Evolutionary conservation across 2,113 vertebrate genomes (phyloP), one percentile per base, ranked within the genome.

Genomic region (Cyanistes caeruleus): DNA sequence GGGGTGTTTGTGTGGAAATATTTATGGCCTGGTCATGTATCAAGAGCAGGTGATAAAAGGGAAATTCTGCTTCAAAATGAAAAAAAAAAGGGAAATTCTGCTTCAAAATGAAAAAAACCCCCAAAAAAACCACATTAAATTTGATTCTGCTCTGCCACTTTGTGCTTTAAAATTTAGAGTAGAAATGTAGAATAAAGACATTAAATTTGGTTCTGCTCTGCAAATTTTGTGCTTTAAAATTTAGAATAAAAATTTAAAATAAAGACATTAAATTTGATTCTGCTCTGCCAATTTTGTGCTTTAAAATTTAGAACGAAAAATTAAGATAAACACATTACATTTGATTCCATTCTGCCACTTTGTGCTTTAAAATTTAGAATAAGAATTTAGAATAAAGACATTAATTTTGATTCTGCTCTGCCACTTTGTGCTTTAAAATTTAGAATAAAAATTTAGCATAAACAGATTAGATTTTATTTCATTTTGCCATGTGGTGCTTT

Each of bases 361-460:
- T n/a, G n/a, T n/a, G n/a, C n/a, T n/a, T n/a, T n/a, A n/a, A n/a
- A n/a, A n/a, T n/a, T 17, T 23, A 4, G 53, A 55, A 20, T 33
- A 55, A 24, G n/a, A 15, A 56, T 44, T 25, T 20, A 37, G 4
- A 33, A 33, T 9, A 22, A 9, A n/a, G 2, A 16, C 15, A 6
- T 21, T 3, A 19, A n/a, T 20, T 33, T 25, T 9, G 18, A 27
- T 35, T 30, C 3, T 4, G 1, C 33, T 17, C 4, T 7, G 6
- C 11, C 51, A 39, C 13, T 22, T 37, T 2, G 10, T 11, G 8
- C 16, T 58, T 91, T 15, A 46, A 59, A 48, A 43, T 72, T 8
- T 6, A 12, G 33, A 30, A 30, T 6, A 7, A 46, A 18, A 31
- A 43, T 64, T 31, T 2, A 23, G 13, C 23, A 64, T 30, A 41